Conservation (phyloP, 2,113 vertebrate genomes). For the Prochilodus magdalenae region DNA sequence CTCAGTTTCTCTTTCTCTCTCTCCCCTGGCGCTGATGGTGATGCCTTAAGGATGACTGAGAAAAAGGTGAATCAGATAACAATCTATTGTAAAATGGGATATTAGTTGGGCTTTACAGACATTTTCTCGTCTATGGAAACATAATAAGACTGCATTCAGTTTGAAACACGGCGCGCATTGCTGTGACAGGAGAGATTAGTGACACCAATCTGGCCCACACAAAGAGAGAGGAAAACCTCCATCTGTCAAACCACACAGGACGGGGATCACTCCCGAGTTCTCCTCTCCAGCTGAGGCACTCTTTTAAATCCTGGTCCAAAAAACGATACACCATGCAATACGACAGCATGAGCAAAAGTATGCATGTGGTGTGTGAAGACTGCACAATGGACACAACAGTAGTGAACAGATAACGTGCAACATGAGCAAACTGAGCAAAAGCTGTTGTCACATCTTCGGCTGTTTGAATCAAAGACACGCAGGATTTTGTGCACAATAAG, state of each 20-base stretch:
- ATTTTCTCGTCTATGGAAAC: background rate
- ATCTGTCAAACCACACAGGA: constrained; percentile 14
- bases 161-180: constrained; percentile 7
- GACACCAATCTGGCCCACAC: constrained; percentile 6
- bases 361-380: background rate
- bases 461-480: background rate
- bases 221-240: background rate
- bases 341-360: background rate
- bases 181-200: constrained; percentile 15
- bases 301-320: background rate
- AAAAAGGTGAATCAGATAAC: background rate
- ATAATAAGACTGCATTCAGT: background rate
- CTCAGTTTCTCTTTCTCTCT: constrained; percentile 17
- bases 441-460: background rate
- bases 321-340: background rate
- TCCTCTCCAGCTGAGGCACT: background rate
- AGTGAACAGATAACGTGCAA: background rate
- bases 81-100: background rate
- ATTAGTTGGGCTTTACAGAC: background rate
- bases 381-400: background rate
- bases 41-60: constrained; percentile 62
- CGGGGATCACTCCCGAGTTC: background rate
- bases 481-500: background rate
- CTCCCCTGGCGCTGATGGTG: constrained; percentile 18
- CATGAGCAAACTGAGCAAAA: background rate